Evolutionary conservation across 2,113 vertebrate species (phyloP).

Genomic region (Gopherus evgoodei): DNA sequence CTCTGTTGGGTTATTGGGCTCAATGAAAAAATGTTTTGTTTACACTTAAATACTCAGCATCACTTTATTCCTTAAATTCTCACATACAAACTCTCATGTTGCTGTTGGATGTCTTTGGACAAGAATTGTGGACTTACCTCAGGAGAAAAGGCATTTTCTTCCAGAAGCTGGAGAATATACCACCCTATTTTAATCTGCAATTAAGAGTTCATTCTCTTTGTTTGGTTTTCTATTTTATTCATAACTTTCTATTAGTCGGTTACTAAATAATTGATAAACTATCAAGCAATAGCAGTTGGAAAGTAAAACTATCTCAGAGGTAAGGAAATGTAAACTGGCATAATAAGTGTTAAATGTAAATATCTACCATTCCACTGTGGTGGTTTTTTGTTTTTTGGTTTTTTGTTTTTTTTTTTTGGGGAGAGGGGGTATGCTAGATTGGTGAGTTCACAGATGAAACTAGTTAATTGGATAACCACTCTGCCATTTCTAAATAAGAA

Average conservation of each 20-base stretch:
- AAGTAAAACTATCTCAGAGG: conserved; percentile 19
- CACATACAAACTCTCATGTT: conserved; percentile 27
- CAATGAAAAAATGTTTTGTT: not conserved
- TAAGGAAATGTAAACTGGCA: conserved; percentile 52
- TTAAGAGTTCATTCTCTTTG: conserved; percentile 43
- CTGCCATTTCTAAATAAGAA: conserved; percentile 17
- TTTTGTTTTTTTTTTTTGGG: not conserved
- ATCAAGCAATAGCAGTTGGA: conserved; percentile 62
- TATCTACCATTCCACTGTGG: conserved; percentile 18
- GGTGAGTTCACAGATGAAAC: conserved; percentile 33
- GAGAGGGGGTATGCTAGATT: not conserved
- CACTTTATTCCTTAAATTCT: not conserved
- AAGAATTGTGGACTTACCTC: not conserved
- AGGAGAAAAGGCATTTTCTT: conserved; percentile 65
- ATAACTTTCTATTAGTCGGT: conserved; percentile 59
- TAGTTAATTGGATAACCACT: conserved; percentile 40
- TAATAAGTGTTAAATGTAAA: conserved; percentile 59
- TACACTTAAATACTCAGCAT: not conserved
- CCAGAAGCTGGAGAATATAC: conserved; percentile 45
- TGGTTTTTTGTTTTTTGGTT: too few species aligned
- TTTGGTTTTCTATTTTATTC: not conserved
- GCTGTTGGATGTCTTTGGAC: not conserved
- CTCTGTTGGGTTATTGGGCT: not conserved
- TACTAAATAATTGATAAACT: conserved; percentile 69
- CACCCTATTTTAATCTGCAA: conserved; percentile 18